A percentile compares a stretch with the other conserved stretches of the same genome.
phyloP scores from a whole-genome alignment of 2,888 invertebrate species.

The Dichetophora obliterata region DNA sequence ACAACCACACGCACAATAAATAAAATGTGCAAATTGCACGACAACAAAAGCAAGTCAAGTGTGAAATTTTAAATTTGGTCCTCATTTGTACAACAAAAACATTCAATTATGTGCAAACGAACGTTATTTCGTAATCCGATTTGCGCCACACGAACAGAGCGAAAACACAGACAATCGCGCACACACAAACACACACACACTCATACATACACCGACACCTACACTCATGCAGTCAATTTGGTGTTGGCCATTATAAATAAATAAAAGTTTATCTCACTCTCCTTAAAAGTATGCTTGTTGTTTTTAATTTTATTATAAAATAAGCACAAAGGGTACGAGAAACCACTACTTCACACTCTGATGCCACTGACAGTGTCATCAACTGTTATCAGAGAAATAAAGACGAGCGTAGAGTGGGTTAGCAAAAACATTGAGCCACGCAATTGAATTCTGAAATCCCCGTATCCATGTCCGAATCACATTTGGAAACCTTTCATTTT shows the following conservation, averaged over 20 bases:
- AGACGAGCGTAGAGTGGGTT: background rate
- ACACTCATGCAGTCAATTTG: background rate
- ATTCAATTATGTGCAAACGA: slow-evolving; percentile 69
- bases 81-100: slow-evolving; percentile 66
- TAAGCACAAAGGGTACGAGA: slow-evolving; percentile 21
- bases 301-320: background rate
- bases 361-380: slow-evolving; percentile 36
- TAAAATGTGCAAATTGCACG: slow-evolving; percentile 62
- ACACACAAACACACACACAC: slow-evolving; percentile 13
- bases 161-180: background rate
- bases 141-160: slow-evolving; percentile 60
- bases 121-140: slow-evolving; percentile 69
- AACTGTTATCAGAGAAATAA: slow-evolving; percentile 13
- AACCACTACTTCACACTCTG: background rate
- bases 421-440: slow-evolving; percentile 25
- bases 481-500: slow-evolving; percentile 49
- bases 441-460: slow-evolving; percentile 46
- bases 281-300: background rate
- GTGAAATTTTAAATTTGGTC: slow-evolving; percentile 71
- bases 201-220: background rate
- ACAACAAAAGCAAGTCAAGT: slow-evolving; percentile 69
- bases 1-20: background rate
- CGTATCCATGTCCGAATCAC: slow-evolving; percentile 54
- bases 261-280: slow-evolving; percentile 24
- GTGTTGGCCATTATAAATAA: slow-evolving; percentile 10